Conservation (phyloP, 2,113 vertebrate genomes). For the Cheilinus undulatus region DNA sequence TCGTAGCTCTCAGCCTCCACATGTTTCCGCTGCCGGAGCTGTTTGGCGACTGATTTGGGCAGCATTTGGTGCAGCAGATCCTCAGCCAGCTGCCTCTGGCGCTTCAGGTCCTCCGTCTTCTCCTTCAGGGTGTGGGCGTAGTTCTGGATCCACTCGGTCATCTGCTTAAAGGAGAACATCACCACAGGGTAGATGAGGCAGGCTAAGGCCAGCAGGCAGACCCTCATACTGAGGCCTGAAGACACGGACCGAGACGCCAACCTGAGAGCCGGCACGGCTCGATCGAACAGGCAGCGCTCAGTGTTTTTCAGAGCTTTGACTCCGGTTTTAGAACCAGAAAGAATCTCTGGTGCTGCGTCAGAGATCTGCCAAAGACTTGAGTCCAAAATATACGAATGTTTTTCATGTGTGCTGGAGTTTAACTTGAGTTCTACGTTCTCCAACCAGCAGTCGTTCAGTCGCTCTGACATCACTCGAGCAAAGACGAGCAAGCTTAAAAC, state of each 20-base stretch:
- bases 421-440: slow-evolving; percentile 74
- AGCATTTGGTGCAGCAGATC: slow-evolving; percentile 93
- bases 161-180: slow-evolving; percentile 90
- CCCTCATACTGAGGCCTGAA: slow-evolving; percentile 82
- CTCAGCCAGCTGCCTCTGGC: slow-evolving; percentile 86
- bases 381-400: slow-evolving; percentile 31
- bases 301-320: slow-evolving; percentile 42
- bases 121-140: slow-evolving; percentile 86
- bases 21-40: slow-evolving; percentile 85
- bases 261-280: slow-evolving; percentile 71
- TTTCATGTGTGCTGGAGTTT: slow-evolving; percentile 34
- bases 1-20: slow-evolving; percentile 93
- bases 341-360: slow-evolving; percentile 10
- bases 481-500: slow-evolving; percentile 70
- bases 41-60: slow-evolving; percentile 90
- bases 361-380: slow-evolving; percentile 50
- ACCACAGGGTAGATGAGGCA: slow-evolving; percentile 88
- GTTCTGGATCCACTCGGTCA: slow-evolving; percentile 89
- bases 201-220: slow-evolving; percentile 82
- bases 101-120: slow-evolving; percentile 85
- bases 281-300: slow-evolving; percentile 79
- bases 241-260: slow-evolving; percentile 80
- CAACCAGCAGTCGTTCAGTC: slow-evolving; percentile 80
- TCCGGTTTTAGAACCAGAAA: slow-evolving; percentile 36
- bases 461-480: slow-evolving; percentile 80